Conservation (phyloP, 37 sponge, comb jelly and placozoan species). For the Hexactinellida sp. region DNA sequence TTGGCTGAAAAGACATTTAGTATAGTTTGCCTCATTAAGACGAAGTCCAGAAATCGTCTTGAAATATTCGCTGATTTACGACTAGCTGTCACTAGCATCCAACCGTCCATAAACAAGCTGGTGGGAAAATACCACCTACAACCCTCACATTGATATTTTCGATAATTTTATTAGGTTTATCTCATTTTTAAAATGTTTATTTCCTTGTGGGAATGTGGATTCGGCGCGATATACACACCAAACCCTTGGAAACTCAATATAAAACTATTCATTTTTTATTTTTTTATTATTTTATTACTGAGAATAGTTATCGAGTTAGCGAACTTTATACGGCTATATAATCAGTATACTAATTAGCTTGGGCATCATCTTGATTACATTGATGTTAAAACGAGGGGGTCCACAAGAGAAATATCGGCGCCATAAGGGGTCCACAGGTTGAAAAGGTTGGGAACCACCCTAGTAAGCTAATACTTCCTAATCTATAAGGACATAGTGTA, state of each 20-base stretch:
- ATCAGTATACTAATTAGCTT: too few relatives aligned
- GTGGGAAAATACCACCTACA: neutral
- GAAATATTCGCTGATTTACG: neutral
- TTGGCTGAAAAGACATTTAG: neutral
- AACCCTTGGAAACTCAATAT: neutral
- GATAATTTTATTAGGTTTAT: neutral
- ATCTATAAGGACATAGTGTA: too few relatives aligned
- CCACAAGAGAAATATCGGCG: neutral
- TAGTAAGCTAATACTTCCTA: too few relatives aligned
- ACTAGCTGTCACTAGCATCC: neutral
- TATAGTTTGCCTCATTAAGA: neutral
- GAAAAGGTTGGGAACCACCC: neutral
- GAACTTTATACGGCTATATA: too few relatives aligned
- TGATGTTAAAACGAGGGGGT: neutral
- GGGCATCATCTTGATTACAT: neutral
- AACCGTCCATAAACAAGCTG: neutral
- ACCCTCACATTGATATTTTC: neutral
- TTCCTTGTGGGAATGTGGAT: too few relatives aligned
- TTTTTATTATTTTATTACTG: too few relatives aligned
- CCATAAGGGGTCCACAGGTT: neutral
- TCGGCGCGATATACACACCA: too few relatives aligned
- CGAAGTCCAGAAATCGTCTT: neutral
- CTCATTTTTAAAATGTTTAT: neutral
- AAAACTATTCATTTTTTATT: too few relatives aligned
- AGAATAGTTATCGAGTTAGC: too few relatives aligned